Conservation (phyloP, 2,797 vertebrate species). For the Kryptopterus vitreolus region DNA sequence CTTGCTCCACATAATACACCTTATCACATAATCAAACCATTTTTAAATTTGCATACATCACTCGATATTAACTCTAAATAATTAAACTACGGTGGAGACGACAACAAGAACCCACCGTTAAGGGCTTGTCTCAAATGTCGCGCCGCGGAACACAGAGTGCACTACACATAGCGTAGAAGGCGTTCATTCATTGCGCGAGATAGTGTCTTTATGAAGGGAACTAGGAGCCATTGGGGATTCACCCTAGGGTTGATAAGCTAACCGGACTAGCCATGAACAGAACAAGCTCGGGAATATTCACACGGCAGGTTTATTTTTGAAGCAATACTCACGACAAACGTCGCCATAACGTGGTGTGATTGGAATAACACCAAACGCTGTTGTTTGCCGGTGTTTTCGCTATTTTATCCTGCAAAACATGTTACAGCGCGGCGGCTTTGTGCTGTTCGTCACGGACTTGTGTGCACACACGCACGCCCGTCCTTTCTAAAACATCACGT, state of each 20-base stretch:
- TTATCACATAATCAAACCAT: too few relatives aligned
- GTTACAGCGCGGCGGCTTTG: constrained; percentile 39
- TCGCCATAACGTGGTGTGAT: constrained; percentile 47
- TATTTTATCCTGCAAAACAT: constrained; percentile 48
- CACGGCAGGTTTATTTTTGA: neutral
- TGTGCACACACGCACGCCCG: constrained; percentile 27
- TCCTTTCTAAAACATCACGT: neutral
- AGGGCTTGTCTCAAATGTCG: neutral
- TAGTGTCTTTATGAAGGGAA: neutral
- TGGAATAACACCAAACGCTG: constrained; percentile 15
- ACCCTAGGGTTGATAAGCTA: neutral
- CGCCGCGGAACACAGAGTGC: neutral
- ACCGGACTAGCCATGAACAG: neutral
- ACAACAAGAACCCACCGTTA: neutral
- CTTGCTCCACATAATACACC: too few relatives aligned
- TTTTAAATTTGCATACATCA: neutral
- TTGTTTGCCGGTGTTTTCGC: constrained; percentile 24
- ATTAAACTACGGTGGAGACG: neutral
- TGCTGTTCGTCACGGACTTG: constrained; percentile 58
- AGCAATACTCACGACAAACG: constrained; percentile 62
- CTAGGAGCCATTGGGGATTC: neutral
- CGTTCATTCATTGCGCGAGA: too few relatives aligned
- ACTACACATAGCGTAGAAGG: neutral
- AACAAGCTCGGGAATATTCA: neutral
- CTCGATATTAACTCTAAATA: neutral